Conservation (phyloP, 1,140 invertebrate genomes). For the Eupeodes corollae region DNA sequence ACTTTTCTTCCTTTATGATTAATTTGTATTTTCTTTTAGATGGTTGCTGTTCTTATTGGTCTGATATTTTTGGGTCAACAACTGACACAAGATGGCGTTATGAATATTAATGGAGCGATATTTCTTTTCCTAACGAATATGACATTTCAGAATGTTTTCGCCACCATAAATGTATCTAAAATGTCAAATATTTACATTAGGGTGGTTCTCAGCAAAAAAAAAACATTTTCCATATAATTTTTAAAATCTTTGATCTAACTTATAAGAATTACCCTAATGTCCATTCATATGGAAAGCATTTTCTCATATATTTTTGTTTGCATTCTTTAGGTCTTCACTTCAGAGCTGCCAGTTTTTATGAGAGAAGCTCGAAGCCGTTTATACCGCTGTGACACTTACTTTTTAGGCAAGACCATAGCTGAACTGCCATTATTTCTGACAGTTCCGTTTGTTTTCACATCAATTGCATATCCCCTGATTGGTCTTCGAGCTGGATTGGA, state of each 20-base stretch:
- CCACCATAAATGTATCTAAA: conserved; percentile 80
- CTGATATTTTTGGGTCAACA: conserved; percentile 80
- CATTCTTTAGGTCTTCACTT: conserved; percentile 71
- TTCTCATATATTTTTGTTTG: background rate
- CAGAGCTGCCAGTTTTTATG: conserved; percentile 83
- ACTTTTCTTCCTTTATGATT: background rate
- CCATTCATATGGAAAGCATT: no score
- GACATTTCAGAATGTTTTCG: conserved; percentile 86
- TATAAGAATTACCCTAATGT: no score
- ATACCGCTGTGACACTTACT: conserved; percentile 88
- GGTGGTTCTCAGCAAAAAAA: no score
- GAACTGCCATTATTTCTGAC: conserved; percentile 73
- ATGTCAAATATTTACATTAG: no score
- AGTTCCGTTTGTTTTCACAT: conserved; percentile 73
- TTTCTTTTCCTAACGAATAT: conserved; percentile 88
- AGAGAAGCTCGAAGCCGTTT: conserved; percentile 84
- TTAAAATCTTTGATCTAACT: no score
- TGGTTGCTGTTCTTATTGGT: conserved; percentile 76
- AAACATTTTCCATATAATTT: no score
- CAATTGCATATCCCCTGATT: conserved; percentile 79
- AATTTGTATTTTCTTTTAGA: conserved; percentile 44
- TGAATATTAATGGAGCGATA: conserved; percentile 93
- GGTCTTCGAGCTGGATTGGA: conserved; percentile 60
- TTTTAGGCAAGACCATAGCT: conserved; percentile 80
- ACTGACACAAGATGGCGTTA: conserved; percentile 75